Conservation (phyloP, 2,888 invertebrate genomes). For the Xestia xanthographa region DNA sequence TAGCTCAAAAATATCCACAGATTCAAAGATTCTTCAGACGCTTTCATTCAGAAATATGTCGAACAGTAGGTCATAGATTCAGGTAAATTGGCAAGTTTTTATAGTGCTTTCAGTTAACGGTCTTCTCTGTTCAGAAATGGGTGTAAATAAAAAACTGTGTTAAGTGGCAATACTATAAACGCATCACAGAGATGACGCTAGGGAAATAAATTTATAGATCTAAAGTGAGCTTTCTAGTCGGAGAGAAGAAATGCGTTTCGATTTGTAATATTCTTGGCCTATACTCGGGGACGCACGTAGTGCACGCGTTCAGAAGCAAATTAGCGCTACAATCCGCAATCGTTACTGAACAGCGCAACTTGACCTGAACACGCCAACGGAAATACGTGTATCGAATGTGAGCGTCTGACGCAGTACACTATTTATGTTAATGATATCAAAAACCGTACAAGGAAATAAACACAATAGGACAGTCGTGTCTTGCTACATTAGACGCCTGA, state of each 20-base stretch:
- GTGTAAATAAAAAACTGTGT: slow-evolving; percentile 56
- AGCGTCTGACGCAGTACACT: slow-evolving; percentile 82
- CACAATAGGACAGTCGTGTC: slow-evolving; percentile 89
- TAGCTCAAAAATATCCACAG: slow-evolving; percentile 5
- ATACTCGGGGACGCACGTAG: slow-evolving; percentile 67
- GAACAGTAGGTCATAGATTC: slow-evolving; percentile 54
- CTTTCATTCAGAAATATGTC: slow-evolving; percentile 50
- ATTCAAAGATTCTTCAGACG: slow-evolving; percentile 20
- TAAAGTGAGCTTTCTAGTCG: slow-evolving; percentile 54
- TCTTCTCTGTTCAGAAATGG: slow-evolving; percentile 51
- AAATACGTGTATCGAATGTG: slow-evolving; percentile 85
- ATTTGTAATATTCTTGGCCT: slow-evolving; percentile 68
- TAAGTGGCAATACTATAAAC: slow-evolving; percentile 56
- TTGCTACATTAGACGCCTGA: slow-evolving; percentile 86
- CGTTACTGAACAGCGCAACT: slow-evolving; percentile 70
- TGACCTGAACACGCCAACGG: slow-evolving; percentile 79
- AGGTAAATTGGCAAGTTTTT: slow-evolving; percentile 56
- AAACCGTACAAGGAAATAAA: slow-evolving; percentile 88
- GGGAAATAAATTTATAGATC: slow-evolving; percentile 46
- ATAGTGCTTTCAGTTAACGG: slow-evolving; percentile 62
- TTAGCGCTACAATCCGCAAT: slow-evolving; percentile 75
- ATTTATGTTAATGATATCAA: slow-evolving; percentile 89
- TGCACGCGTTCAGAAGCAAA: slow-evolving; percentile 75
- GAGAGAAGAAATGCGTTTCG: slow-evolving; percentile 56
- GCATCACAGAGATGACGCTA: slow-evolving; percentile 51